These are phyloP conservation scores for Forbesichthys agassizii DNA, from an alignment of 2,113 vertebrate genomes.

Conservation along the genomic window DNA sequence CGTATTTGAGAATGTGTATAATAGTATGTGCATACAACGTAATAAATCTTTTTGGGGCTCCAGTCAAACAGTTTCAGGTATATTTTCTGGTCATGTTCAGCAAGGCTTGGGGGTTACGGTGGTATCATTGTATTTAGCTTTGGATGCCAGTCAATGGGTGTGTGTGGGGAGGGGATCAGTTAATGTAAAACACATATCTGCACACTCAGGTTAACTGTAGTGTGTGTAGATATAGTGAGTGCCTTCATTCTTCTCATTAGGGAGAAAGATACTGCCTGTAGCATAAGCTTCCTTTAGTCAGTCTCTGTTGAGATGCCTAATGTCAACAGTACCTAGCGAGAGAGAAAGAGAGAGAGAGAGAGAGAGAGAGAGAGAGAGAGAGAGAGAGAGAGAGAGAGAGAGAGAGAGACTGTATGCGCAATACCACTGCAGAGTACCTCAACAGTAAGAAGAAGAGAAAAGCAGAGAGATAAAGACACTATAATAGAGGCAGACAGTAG, in stretches of 20 bases:
- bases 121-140: no score
- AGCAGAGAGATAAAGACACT: background rate
- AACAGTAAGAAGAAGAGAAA: conserved; percentile 15
- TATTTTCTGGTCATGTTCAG: no score
- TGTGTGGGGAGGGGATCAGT: no score
- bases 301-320: conserved; percentile 63
- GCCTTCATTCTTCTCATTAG: conserved; percentile 62
- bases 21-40: no score
- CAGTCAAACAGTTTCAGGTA: no score
- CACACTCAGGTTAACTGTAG: background rate
- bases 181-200: no score
- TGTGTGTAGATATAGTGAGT: conserved; percentile 31
- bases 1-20: no score
- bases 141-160: no score
- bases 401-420: conserved; percentile 13
- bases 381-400: conserved; percentile 10
- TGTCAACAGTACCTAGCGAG: conserved; percentile 63
- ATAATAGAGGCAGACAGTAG: conserved; percentile 27
- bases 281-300: conserved; percentile 58
- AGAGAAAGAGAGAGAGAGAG: conserved; percentile 9
- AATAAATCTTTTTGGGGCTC: no score
- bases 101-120: no score
- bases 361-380: conserved; percentile 1
- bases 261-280: conserved; percentile 56
- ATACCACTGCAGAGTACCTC: background rate